These are phyloP conservation scores for Hormaphis cornu DNA, from an alignment of 1,140 invertebrate species.

Conservation along the genomic window DNA sequence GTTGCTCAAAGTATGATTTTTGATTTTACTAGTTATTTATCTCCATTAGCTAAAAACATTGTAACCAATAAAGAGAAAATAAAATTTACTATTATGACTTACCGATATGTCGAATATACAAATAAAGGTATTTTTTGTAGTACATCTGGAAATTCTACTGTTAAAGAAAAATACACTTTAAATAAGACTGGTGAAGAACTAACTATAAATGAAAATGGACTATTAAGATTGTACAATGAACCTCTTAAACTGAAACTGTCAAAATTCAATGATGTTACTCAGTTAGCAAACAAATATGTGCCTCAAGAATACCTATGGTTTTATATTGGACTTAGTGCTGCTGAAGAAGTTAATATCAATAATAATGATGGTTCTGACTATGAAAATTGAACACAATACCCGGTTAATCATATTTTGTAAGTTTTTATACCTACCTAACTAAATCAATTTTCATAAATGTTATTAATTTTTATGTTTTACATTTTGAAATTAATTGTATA, in stretches of 20 bases:
- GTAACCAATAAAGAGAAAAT: constrained; percentile 13
- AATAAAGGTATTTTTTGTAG: neutral
- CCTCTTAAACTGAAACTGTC: neutral
- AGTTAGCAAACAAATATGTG: constrained; percentile 19
- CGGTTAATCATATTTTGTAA: neutral
- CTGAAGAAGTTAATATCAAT: neutral
- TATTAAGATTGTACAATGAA: neutral
- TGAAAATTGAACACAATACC: neutral
- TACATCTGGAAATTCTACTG: constrained; percentile 3
- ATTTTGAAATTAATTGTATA: neutral
- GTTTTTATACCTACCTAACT: neutral
- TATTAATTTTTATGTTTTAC: neutral
- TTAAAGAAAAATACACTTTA: neutral
- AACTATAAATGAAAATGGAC: neutral
- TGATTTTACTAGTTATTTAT: neutral
- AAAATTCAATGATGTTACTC: constrained; percentile 2
- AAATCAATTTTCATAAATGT: neutral
- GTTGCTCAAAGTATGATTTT: constrained; percentile 19
- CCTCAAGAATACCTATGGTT: constrained; percentile 16
- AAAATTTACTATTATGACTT: constrained; percentile 22
- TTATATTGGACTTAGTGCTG: neutral
- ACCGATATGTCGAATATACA: constrained; percentile 1
- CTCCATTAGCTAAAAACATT: constrained; percentile 5
- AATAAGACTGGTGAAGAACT: neutral
- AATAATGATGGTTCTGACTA: neutral